Percentiles rank a stretch among this genome's conserved stretches.
Evolutionary conservation across 2,113 vertebrate species (phyloP).

Genomic region (Cavia porcellus): DNA sequence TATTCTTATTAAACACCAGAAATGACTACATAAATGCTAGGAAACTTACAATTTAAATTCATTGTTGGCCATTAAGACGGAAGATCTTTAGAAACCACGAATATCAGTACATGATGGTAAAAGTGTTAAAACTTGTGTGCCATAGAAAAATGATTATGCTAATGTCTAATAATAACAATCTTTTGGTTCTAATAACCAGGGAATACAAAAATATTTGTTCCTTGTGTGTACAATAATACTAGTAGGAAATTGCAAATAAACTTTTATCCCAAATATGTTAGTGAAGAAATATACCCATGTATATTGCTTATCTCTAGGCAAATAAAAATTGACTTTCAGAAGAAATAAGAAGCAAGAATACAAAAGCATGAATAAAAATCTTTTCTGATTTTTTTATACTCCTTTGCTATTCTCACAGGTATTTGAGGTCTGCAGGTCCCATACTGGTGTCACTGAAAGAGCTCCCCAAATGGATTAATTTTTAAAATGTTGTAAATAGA

Average conservation of each 20-base stretch:
- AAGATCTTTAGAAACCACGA: not conserved
- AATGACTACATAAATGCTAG: not conserved
- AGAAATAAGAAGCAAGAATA: not conserved
- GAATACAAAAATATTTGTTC: not conserved
- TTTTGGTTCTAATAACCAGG: not conserved
- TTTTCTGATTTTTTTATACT: too few species aligned
- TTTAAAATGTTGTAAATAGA: not conserved
- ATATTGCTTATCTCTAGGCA: not conserved
- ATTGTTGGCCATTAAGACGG: not conserved
- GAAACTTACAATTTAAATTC: not conserved
- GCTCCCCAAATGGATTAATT: not conserved
- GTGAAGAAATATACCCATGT: not conserved
- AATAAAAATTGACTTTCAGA: not conserved
- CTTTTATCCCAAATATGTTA: not conserved
- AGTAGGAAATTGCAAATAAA: not conserved
- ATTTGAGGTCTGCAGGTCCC: not conserved
- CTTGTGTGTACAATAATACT: not conserved
- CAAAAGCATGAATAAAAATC: not conserved
- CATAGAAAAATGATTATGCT: too few species aligned
- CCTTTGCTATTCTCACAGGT: not conserved
- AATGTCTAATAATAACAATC: not conserved
- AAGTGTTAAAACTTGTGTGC: not conserved
- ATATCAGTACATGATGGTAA: not conserved
- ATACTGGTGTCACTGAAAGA: not conserved
- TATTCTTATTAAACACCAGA: not conserved